Percentiles rank a stretch among this genome's conserved stretches.
Conservation (phyloP, 2,113 vertebrate genomes). For the Callospermophilus lateralis region DNA sequence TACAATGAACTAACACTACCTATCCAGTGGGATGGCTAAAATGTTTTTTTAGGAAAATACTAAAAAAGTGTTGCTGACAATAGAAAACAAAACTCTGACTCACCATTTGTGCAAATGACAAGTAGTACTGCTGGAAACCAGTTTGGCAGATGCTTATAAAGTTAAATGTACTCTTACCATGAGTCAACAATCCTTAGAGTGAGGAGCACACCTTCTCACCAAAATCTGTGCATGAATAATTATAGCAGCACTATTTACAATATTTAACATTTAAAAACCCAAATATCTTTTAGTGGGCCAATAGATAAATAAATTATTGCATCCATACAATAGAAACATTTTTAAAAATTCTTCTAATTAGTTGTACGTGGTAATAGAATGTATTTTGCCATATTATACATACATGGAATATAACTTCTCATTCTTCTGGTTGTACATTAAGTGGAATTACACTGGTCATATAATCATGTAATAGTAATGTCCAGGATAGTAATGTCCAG, state of each 20-base stretch:
- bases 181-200: not conserved
- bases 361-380: too few relatives aligned
- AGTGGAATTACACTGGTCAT: too few relatives aligned
- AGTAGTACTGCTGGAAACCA: not conserved
- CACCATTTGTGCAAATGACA: not conserved
- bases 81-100: not conserved
- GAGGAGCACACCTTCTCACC: not conserved
- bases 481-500: too few relatives aligned
- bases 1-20: not conserved
- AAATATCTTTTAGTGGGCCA: not conserved
- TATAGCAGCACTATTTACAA: not conserved
- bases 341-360: too few relatives aligned
- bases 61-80: not conserved
- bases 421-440: too few relatives aligned
- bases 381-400: too few relatives aligned
- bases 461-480: too few relatives aligned
- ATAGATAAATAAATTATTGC: not conserved
- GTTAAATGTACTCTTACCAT: not conserved
- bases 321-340: not conserved
- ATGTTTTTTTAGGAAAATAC: not conserved
- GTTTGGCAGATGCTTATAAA: not conserved
- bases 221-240: not conserved
- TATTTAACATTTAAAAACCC: not conserved
- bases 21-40: not conserved
- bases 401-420: too few relatives aligned